phyloP scores from a whole-genome alignment of 2,888 invertebrate species.

The Smittia aterrima region DNA sequence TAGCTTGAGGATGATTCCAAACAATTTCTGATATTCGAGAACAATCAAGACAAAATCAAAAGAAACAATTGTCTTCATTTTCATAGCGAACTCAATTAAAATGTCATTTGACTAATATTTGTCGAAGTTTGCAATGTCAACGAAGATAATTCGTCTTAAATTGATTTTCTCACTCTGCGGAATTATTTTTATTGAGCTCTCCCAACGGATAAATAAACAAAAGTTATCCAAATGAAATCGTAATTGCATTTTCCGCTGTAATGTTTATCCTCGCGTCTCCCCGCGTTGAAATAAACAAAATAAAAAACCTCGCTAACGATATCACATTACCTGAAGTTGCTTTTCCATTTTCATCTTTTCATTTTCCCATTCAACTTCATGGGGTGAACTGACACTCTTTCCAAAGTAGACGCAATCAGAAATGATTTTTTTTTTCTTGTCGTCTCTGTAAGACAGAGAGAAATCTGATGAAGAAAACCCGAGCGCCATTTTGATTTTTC shows the following conservation, averaged over 20 bases:
- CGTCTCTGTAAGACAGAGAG: background rate
- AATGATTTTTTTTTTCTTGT: background rate
- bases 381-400: too few species aligned
- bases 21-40: too few species aligned
- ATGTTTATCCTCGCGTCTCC: background rate
- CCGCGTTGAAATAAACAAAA: background rate
- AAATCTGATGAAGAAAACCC: constrained; percentile 29
- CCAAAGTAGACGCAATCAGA: too few species aligned
- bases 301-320: background rate
- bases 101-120: too few species aligned
- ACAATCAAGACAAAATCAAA: too few species aligned
- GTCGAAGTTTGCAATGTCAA: too few species aligned
- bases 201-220: too few species aligned
- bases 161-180: too few species aligned
- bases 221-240: background rate
- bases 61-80: too few species aligned
- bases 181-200: too few species aligned
- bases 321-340: constrained; percentile 9
- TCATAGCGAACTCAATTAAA: too few species aligned
- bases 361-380: background rate
- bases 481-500: constrained; percentile 40
- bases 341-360: background rate
- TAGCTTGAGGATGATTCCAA: background rate
- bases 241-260: constrained; percentile 14
- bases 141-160: too few species aligned